Evolutionary conservation across 2,113 vertebrate species (phyloP), one percentile per base, ranked within the genome.

Genomic region (Austrofundulus limnaeus): DNA sequence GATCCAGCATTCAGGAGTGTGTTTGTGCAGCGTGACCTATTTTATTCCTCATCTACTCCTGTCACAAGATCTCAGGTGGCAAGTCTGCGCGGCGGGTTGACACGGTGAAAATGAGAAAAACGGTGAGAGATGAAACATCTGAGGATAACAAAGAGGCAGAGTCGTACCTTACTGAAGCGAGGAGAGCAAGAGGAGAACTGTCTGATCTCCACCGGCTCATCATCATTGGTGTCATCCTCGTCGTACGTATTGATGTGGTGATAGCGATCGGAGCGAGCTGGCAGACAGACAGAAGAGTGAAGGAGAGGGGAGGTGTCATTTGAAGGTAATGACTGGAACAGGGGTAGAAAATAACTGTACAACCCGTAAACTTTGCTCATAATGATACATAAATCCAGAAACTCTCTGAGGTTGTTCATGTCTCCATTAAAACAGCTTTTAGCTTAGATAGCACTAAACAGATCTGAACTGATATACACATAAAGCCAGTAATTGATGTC

Each of bases 101-200:
- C n/a, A 23, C 13, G 34, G 38, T n/a, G 23, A 43, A 37, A 34
- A 19, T 5, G 45, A 21, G 5, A 48, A 63, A 21, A 15, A 34
- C 8, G 50, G n/a, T 45, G 37, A 49, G 20, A 54, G 47, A 63
- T 47, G 23, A 73, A 39, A 66, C 58, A 41, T 25, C 61, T 48
- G 49, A 54, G 16, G 24, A 21, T 28, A 17, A 17, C 2, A 38
- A 50, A 45, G 31, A 59, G 38, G 24, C 17, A 81, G 54, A 60
- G 58, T 63, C 78, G 31, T 80, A 97, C 95, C 94, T 97, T 97
- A 91, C 95, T 97, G 85, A 96, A 97, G 25, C 95, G 92, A 12
- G 95, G 95, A 0, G 95, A 96, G 66, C 95, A 96, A 72, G 95
- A 96, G 8, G 95, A 96, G 84, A 97, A 96, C 87, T 95, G 95